phyloP scores from a whole-genome alignment of 1,140 invertebrate genomes.

The Delia radicum region DNA sequence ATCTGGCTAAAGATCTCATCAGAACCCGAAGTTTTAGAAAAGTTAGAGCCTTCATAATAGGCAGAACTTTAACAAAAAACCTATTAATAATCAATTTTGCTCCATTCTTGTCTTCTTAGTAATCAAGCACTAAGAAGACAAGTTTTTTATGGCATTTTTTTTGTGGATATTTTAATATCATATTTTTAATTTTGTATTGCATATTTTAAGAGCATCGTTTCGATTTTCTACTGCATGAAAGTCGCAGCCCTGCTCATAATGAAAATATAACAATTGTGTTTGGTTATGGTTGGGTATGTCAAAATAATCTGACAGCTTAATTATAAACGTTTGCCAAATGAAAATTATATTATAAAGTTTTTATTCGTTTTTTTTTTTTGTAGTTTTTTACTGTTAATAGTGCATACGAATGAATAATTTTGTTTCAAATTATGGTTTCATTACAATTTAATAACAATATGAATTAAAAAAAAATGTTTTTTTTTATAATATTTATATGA shows the following conservation, averaged over 20 bases:
- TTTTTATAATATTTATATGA: background rate
- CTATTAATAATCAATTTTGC: too few species aligned
- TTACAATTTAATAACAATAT: slow-evolving; percentile 2
- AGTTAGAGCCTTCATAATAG: too few species aligned
- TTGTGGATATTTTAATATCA: too few species aligned
- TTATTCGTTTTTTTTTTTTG: background rate
- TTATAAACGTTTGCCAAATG: slow-evolving; percentile 41
- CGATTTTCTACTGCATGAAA: too few species aligned
- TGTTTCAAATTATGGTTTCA: background rate
- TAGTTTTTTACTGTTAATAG: background rate
- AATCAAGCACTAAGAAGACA: too few species aligned
- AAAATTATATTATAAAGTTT: slow-evolving; percentile 19
- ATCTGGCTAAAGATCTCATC: too few species aligned
- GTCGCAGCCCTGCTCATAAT: too few species aligned
- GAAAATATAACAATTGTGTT: background rate
- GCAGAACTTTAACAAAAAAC: too few species aligned
- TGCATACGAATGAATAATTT: background rate
- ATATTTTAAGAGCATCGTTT: background rate
- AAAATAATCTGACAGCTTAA: slow-evolving; percentile 55
- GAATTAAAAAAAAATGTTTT: background rate
- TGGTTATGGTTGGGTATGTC: slow-evolving; percentile 41
- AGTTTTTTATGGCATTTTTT: too few species aligned
- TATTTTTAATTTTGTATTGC: too few species aligned
- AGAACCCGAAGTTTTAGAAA: too few species aligned
- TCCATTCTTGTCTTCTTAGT: too few species aligned